A percentile compares a stretch with the other conserved stretches of the same genome.
These are phyloP conservation scores for Antechinus flavipes DNA, from an alignment of 2,113 vertebrate species.

Conservation along the genomic window DNA sequence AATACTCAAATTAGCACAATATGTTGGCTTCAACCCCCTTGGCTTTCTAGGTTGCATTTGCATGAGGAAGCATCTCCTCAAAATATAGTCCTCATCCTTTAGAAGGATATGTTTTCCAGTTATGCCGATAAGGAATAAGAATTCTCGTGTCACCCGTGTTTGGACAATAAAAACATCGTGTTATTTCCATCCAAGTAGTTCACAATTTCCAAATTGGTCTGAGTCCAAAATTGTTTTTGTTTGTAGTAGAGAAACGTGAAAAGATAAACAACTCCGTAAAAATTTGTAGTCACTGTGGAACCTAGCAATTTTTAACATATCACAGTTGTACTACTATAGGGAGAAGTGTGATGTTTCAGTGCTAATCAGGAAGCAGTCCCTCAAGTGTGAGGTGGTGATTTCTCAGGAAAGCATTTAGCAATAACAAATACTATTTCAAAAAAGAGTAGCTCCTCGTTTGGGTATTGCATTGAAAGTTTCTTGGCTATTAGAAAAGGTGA, in stretches of 20 bases:
- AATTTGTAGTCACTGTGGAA: slow-evolving; percentile 28
- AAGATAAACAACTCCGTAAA: background rate
- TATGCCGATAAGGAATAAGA: background rate
- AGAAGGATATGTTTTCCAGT: background rate
- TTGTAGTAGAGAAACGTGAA: slow-evolving; percentile 1
- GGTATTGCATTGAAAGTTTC: background rate
- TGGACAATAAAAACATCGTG: background rate
- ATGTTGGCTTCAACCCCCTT: background rate
- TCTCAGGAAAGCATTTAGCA: slow-evolving; percentile 26
- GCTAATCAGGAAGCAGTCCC: slow-evolving; percentile 9
- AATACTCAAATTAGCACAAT: slow-evolving; percentile 37
- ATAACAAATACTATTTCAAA: background rate
- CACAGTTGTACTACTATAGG: background rate
- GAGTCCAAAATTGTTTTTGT: slow-evolving; percentile 6
- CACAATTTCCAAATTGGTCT: background rate
- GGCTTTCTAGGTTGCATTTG: slow-evolving; percentile 17
- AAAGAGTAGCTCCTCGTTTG: slow-evolving; percentile 18
- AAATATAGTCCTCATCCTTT: background rate
- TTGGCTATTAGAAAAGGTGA: slow-evolving; percentile 10
- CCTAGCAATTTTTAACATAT: slow-evolving; percentile 13
- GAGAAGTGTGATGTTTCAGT: slow-evolving; percentile 16
- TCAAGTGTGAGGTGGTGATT: slow-evolving; percentile 1
- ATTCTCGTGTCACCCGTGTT: slow-evolving; percentile 2
- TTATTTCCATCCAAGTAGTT: slow-evolving; percentile 6
- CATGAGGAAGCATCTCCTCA: background rate